Conservation (phyloP, 2,888 invertebrate genomes). For the Ceratothoa steindachneri region DNA sequence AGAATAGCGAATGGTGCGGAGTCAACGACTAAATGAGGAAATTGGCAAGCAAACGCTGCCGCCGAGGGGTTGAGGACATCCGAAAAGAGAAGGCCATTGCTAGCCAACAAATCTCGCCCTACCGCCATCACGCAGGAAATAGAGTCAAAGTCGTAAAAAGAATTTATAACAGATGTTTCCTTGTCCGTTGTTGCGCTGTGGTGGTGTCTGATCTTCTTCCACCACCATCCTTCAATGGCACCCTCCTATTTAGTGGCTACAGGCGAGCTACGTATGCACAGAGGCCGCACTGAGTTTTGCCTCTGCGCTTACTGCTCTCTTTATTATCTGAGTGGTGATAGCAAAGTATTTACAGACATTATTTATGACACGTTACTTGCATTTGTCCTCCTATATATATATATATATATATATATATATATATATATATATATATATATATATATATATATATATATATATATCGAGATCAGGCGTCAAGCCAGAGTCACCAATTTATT, state of each 20-base stretch:
- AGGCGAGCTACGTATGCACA: too few relatives aligned
- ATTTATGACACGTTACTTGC: neutral
- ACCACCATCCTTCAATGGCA: too few relatives aligned
- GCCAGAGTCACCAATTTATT: neutral
- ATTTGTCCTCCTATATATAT: conserved; percentile 12
- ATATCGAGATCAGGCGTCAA: neutral
- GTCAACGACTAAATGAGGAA: conserved; percentile 10
- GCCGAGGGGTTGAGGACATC: neutral
- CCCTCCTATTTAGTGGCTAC: too few relatives aligned
- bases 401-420: conserved; percentile 16
- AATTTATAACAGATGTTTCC: conserved; percentile 6
- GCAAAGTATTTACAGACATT: neutral
- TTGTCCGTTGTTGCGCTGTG: neutral
- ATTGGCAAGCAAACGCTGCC: neutral
- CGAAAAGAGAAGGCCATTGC: too few relatives aligned
- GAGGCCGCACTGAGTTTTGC: too few relatives aligned
- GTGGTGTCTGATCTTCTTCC: neutral
- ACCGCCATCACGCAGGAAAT: conserved; percentile 4
- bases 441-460: conserved; percentile 16
- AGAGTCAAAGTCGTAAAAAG: neutral
- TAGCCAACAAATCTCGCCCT: too few relatives aligned
- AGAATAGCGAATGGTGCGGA: neutral
- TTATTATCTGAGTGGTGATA: too few relatives aligned
- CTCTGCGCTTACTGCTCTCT: too few relatives aligned
- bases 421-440: conserved; percentile 15